Evolutionary conservation across 1,140 invertebrate genomes (phyloP).

Genomic region (Drosophila sulfurigaster): DNA sequence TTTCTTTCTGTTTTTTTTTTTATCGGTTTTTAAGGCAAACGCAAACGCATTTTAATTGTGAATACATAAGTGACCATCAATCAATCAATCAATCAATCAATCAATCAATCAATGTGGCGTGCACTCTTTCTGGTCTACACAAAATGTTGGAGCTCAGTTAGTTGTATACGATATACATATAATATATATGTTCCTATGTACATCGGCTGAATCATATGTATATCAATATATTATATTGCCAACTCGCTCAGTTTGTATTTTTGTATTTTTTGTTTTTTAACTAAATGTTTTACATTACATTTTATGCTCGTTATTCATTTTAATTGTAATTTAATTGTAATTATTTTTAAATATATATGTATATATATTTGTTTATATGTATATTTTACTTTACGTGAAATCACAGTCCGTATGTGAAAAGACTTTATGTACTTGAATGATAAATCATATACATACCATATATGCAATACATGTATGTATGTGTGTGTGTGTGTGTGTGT

Average conservation of each 20-base stretch:
- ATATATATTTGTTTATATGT: constrained; percentile 32
- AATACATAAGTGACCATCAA: constrained; percentile 40
- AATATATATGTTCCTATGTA: too few species aligned
- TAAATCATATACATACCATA: constrained; percentile 55
- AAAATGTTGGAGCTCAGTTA: constrained; percentile 34
- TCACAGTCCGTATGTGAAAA: constrained; percentile 85
- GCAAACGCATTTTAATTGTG: constrained; percentile 57
- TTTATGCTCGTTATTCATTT: background rate
- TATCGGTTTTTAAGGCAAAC: constrained; percentile 55
- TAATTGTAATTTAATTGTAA: constrained; percentile 8
- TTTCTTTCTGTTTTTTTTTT: too few species aligned
- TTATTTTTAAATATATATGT: constrained; percentile 8
- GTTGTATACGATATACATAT: too few species aligned
- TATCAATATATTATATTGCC: constrained; percentile 14
- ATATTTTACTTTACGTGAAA: constrained; percentile 74
- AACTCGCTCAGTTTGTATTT: constrained; percentile 11
- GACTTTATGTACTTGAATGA: constrained; percentile 81
- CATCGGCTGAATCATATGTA: constrained; percentile 1
- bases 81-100: background rate
- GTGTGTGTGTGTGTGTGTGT: constrained; percentile 44
- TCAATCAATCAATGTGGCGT: background rate
- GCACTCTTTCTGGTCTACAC: constrained; percentile 18
- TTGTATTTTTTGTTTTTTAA: background rate
- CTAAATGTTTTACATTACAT: constrained; percentile 30
- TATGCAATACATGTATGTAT: constrained; percentile 25